phyloP scores from a whole-genome alignment of 2,797 vertebrate species.

The Argentina silus region DNA sequence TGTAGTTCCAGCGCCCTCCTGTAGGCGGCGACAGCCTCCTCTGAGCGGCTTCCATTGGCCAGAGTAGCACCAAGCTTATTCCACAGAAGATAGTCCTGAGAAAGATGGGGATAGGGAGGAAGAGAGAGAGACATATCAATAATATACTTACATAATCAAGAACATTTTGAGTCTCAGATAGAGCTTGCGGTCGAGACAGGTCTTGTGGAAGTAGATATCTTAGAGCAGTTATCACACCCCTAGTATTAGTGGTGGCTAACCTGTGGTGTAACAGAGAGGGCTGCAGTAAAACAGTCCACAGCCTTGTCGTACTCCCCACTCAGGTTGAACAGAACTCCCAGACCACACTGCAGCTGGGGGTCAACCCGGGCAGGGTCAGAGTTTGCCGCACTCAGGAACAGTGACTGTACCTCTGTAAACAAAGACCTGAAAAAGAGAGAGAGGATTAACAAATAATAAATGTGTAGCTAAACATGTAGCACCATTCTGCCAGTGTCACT shows the following conservation, averaged over 20 bases:
- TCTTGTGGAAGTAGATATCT: neutral
- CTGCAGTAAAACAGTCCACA: conserved; percentile 95
- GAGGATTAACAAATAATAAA: neutral
- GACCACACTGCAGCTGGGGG: conserved; percentile 95
- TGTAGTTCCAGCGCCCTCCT: conserved; percentile 93
- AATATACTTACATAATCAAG: neutral
- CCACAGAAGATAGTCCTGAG: conserved; percentile 96
- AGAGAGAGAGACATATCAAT: neutral
- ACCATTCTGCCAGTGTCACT: neutral
- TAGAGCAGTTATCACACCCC: no score
- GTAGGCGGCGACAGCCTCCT: conserved; percentile 95
- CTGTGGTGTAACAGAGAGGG: conserved; percentile 82
- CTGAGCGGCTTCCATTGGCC: conserved; percentile 94
- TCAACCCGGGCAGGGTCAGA: conserved; percentile 87
- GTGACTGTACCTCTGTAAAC: conserved; percentile 90
- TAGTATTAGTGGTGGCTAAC: conserved; percentile 52
- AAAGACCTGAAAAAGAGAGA: conserved; percentile 78
- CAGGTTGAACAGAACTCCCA: conserved; percentile 97
- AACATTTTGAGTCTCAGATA: neutral
- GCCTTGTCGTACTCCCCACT: conserved; percentile 98
- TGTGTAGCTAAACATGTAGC: neutral
- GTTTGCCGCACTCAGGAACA: conserved; percentile 90
- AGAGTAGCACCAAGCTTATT: conserved; percentile 97
- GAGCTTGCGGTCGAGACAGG: neutral
- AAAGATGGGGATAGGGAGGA: neutral